Evolutionary conservation across 2,113 vertebrate genomes (phyloP), one percentile per base, ranked within the genome.

Genomic region (Pampusana beccarii): DNA sequence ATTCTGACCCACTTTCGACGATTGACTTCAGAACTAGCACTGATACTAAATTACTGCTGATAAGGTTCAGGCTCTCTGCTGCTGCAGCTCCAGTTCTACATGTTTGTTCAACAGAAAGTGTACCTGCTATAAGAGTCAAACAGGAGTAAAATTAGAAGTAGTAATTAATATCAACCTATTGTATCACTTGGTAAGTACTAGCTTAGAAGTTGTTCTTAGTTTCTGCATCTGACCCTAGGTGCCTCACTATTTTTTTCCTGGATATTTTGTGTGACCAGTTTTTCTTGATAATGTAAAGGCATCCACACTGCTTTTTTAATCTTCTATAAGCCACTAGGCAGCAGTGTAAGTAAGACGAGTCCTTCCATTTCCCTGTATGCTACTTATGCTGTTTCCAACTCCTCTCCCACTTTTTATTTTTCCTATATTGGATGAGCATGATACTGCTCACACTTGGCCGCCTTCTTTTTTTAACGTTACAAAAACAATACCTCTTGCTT

Each of bases 301-400:
- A 82, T 10, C 31, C 31, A 67, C 66, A 82, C 16, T 38, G 42
- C 4, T 5, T 17, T 58, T 81, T 84, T 16, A 50, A 40, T 62
- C 50, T 42, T 19, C 18, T 13, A 12, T 29, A 53, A 60, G 23
- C 28, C 36, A 38, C 46, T 3, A 72, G 34, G 38, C 36, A 93
- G 12, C 62, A 65, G 69, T 1, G 9, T 2, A 3, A 86, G 21
- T 23, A 3, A 86, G 21, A 29, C 0, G 0, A 65, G 2, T 16
- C 24, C 19, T 48, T n/a, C 29, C 25, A 6, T 42, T 31, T 33
- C 17, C 16, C n/a, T 62, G 10, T 6, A 11, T 18, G 4, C 26
- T 69, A 2, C 69, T 57, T 24, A 3, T 13, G 4, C 46, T 48
- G 10, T 34, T 64, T 50, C 28, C 40, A 74, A 17, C 28, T 3